phyloP scores from a whole-genome alignment of 2,888 invertebrate genomes.

The Nephrotoma guestfalica region DNA sequence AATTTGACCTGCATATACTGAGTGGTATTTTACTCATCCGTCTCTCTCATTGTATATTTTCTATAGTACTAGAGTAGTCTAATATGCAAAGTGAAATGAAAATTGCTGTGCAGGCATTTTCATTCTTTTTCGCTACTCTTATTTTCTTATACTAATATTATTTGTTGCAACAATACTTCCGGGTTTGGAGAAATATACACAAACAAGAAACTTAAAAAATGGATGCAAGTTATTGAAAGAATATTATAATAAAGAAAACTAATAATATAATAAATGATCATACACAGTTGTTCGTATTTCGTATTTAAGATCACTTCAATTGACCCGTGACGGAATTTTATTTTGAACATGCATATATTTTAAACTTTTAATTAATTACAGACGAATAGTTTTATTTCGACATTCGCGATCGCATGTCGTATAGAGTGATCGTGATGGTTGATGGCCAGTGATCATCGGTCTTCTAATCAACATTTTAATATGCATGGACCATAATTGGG shows the following conservation, averaged over 20 bases:
- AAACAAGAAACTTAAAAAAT: not conserved
- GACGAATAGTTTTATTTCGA: not conserved
- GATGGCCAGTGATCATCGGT: no score
- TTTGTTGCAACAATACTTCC: not conserved
- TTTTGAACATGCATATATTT: not conserved
- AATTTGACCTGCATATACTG: not conserved
- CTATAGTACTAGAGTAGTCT: not conserved
- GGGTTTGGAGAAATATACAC: not conserved
- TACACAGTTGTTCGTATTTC: not conserved
- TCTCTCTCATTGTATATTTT: not conserved
- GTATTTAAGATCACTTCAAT: not conserved
- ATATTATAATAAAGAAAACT: not conserved
- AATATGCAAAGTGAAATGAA: not conserved
- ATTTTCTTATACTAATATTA: not conserved
- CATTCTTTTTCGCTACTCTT: not conserved
- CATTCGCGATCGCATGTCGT: not conserved
- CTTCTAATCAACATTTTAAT: no score
- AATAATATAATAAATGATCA: not conserved
- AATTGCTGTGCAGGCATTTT: not conserved
- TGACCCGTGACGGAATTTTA: not conserved
- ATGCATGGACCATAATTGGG: not conserved
- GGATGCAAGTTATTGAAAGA: not conserved
- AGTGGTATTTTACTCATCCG: not conserved
- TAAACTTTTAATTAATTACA: not conserved
- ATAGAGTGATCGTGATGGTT: no score